Conservation (phyloP, 1,140 invertebrate genomes). For the Cepaea nemoralis region DNA sequence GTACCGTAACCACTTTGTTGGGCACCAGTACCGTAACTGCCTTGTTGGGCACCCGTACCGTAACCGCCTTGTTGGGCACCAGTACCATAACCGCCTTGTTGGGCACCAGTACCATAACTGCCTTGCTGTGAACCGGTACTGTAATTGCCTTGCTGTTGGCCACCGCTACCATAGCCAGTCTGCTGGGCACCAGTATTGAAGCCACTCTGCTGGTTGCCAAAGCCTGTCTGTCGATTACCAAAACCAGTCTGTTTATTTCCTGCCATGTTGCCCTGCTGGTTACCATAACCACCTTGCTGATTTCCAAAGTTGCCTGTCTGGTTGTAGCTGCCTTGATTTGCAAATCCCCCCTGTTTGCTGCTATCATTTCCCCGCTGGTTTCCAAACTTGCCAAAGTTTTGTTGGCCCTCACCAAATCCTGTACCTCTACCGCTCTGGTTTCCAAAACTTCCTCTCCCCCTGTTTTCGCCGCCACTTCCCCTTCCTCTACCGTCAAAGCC, state of each 20-base stretch:
- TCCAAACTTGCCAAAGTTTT: constrained; percentile 5
- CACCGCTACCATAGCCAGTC: neutral
- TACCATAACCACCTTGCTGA: constrained; percentile 9
- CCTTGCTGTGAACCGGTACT: too few species aligned
- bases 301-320: constrained; percentile 6
- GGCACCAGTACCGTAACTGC: too few species aligned
- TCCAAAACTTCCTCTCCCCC: neutral
- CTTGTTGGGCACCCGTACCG: too few species aligned
- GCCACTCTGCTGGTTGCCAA: neutral
- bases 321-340: neutral
- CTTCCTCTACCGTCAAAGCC: constrained; percentile 6
- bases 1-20: too few species aligned
- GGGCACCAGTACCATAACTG: too few species aligned
- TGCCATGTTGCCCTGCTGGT: neutral
- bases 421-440: neutral
- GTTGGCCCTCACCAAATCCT: neutral
- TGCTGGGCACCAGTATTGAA: neutral
- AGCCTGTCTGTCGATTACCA: neutral
- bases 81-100: too few species aligned
- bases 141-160: neutral
- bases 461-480: neutral
- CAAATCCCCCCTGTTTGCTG: neutral
- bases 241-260: neutral
- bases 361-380: constrained; percentile 11
- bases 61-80: too few species aligned